These are phyloP conservation scores for Aethes cnicana DNA, from an alignment of 2,888 invertebrate species.

Conservation along the genomic window DNA sequence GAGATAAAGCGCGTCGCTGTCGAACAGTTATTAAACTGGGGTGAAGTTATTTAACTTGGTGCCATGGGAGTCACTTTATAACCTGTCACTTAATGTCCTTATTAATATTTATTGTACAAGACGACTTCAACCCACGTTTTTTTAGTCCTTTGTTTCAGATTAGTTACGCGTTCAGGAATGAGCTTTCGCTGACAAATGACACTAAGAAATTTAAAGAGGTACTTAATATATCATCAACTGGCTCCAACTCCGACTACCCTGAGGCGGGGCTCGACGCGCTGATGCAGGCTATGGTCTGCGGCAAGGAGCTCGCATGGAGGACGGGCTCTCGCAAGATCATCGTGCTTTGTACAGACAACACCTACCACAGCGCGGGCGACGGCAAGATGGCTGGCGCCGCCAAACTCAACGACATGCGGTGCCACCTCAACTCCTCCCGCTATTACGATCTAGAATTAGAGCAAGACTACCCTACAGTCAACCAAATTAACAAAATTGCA, in stretches of 20 bases:
- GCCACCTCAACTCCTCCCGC: conserved; percentile 81
- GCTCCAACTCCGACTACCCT: conserved; percentile 84
- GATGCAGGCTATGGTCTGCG: conserved; percentile 87
- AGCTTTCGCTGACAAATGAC: conserved; percentile 84
- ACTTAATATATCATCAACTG: conserved; percentile 75
- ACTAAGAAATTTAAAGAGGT: conserved; percentile 63
- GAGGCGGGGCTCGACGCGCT: conserved; percentile 95
- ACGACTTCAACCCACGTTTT: too few relatives aligned
- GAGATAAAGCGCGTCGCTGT: too few relatives aligned
- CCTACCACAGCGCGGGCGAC: conserved; percentile 90
- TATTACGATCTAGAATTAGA: conserved; percentile 79
- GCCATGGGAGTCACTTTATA: too few relatives aligned
- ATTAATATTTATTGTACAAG: too few relatives aligned
- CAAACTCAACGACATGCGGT: conserved; percentile 87
- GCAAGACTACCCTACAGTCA: conserved; percentile 91
- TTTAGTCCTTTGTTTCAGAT: conserved; percentile 10
- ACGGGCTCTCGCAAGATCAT: conserved; percentile 87
- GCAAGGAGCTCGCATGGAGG: conserved; percentile 89
- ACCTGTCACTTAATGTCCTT: too few relatives aligned
- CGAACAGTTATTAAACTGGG: too few relatives aligned
- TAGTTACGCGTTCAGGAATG: conserved; percentile 89
- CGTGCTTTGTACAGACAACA: conserved; percentile 89
- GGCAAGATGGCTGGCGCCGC: conserved; percentile 87
- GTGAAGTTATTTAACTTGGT: too few relatives aligned
- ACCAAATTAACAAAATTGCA: conserved; percentile 83